Evolutionary conservation across 2,888 invertebrate species (phyloP).

Genomic region (Plebejus melissa): DNA sequence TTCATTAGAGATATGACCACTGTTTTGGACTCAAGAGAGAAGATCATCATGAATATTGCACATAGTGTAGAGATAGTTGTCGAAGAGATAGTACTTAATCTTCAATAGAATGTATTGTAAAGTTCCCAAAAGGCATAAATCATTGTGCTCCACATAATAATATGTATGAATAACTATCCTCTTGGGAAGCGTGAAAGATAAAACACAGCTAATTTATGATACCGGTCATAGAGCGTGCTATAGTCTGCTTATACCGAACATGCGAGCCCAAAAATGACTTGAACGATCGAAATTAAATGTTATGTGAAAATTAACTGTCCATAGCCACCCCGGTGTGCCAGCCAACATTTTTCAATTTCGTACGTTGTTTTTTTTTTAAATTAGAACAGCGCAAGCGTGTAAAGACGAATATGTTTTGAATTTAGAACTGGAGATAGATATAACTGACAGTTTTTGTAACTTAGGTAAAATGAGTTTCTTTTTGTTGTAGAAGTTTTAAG

Average conservation of each 20-base stretch:
- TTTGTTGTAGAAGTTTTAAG: no score
- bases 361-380: slow-evolving; percentile 34
- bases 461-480: no score
- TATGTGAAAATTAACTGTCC: slow-evolving; percentile 42
- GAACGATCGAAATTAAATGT: slow-evolving; percentile 40
- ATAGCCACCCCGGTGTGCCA: slow-evolving; percentile 37
- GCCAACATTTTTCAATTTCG: slow-evolving; percentile 35
- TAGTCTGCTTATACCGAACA: slow-evolving; percentile 32
- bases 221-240: slow-evolving; percentile 1
- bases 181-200: slow-evolving; percentile 15
- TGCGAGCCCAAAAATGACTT: slow-evolving; percentile 39
- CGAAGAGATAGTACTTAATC: neutral
- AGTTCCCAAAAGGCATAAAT: neutral
- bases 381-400: neutral
- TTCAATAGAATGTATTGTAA: neutral
- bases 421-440: neutral
- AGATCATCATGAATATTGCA: no score
- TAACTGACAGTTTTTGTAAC: neutral
- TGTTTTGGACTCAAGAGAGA: no score
- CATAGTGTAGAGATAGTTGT: no score
- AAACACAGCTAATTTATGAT: slow-evolving; percentile 22
- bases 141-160: slow-evolving; percentile 5
- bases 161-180: slow-evolving; percentile 11
- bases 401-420: neutral
- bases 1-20: no score